A percentile compares a stretch with the other conserved stretches of the same genome.
Conservation (phyloP, 1,140 invertebrate species). For the Conus ventricosus region DNA sequence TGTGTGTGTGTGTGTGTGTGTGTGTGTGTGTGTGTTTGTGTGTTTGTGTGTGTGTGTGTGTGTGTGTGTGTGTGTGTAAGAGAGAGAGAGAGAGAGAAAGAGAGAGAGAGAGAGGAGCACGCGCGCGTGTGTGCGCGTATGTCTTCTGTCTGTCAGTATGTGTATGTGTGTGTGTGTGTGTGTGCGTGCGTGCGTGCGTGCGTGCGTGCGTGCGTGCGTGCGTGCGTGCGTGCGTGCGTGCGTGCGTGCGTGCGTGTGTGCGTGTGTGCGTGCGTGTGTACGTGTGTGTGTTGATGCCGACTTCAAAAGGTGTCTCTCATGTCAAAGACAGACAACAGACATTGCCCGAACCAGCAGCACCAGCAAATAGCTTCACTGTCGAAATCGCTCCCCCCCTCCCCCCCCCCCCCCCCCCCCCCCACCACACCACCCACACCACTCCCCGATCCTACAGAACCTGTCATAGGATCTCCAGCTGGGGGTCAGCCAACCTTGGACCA, state of each 20-base stretch:
- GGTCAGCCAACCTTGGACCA: too few relatives aligned
- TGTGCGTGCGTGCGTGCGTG: constrained; percentile 22
- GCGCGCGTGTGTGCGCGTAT: not conserved
- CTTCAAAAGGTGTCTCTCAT: too few relatives aligned
- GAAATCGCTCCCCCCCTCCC: too few relatives aligned
- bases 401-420: too few relatives aligned
- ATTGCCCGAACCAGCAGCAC: too few relatives aligned
- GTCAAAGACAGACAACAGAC: too few relatives aligned
- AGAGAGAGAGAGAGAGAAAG: not conserved
- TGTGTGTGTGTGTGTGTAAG: not conserved
- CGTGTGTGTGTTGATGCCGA: not conserved
- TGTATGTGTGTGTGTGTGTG: constrained; percentile 3
- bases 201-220: constrained; percentile 17
- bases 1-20: constrained; percentile 19
- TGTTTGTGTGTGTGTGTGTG: constrained; percentile 26
- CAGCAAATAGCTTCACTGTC: too few relatives aligned
- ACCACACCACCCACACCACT: too few relatives aligned
- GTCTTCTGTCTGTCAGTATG: not conserved
- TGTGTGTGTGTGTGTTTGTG: too few relatives aligned
- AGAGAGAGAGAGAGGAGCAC: too few relatives aligned
- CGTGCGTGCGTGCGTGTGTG: not conserved
- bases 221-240: constrained; percentile 11
- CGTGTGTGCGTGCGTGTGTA: not conserved
- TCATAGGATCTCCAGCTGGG: too few relatives aligned
- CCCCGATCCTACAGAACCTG: too few relatives aligned